Conservation (phyloP, 2,797 vertebrate species). For the Melanotaenia maccullochi region DNA sequence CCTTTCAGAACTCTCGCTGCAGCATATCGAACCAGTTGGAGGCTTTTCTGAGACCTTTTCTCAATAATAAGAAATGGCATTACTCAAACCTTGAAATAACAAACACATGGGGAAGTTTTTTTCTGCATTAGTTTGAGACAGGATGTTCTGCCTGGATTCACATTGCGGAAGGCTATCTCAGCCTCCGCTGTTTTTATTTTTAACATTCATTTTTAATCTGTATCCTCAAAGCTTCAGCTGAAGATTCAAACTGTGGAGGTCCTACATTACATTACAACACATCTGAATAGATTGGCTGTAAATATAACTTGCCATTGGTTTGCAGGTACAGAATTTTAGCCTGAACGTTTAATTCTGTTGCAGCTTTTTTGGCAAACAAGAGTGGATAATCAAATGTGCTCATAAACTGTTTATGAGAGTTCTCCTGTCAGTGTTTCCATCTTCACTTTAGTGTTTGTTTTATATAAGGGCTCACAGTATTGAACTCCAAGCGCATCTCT, state of each 20-base stretch:
- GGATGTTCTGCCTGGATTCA: not conserved
- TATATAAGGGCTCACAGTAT: slow-evolving; percentile 13
- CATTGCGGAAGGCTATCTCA: not conserved
- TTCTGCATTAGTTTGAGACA: not conserved
- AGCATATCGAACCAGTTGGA: not conserved
- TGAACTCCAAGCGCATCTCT: slow-evolving; percentile 8
- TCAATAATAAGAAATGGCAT: not conserved
- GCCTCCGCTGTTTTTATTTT: not conserved
- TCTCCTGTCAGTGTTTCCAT: slow-evolving; percentile 9
- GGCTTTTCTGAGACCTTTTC: not conserved
- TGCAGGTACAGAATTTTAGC: not conserved
- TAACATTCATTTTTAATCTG: not conserved
- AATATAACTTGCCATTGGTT: not conserved
- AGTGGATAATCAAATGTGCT: not conserved
- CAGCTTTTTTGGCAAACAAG: not conserved
- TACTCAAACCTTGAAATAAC: not conserved
- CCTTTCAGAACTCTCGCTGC: not conserved
- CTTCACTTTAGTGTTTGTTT: slow-evolving; percentile 27
- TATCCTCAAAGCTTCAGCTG: not conserved
- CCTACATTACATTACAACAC: not conserved
- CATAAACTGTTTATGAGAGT: slow-evolving; percentile 21
- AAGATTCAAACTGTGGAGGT: not conserved
- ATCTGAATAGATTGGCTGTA: too few relatives aligned
- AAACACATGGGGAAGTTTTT: not conserved
- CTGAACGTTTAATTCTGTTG: not conserved